Evolutionary conservation across 2,888 invertebrate species (phyloP), one percentile per base, ranked within the genome.

Genomic region (Marasmarcha lunaedactyla): DNA sequence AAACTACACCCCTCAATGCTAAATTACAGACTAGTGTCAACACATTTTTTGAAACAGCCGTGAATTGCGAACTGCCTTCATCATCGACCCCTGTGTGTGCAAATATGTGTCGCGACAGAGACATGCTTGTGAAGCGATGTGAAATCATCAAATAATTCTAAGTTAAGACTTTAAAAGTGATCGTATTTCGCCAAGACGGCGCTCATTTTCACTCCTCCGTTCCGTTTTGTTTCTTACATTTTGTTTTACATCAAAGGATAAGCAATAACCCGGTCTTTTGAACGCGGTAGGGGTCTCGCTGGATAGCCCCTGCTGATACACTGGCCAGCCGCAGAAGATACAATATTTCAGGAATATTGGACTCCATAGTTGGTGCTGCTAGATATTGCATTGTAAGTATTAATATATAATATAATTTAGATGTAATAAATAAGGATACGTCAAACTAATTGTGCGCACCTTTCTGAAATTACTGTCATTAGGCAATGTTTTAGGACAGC

Each of bases 11-110:
- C 57, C 59, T 83, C 78, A 79, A 94, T 94, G 94, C 93, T 94
- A 88, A 94, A 92, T 85, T 90, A 94, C 90, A 91, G 94, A 86
- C 88, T 94, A 68, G 94, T 94, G 54, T 93, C 94, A 73, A 94
- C 94, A 71, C 94, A 94, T 84, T 94, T 94, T 79, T 85, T 94
- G 79, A 94, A 94, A 86, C 94, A 94, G 83, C 94, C 94, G 89
- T 94, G 93, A 90, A 88, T 87, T 72, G 44, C 48, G 37, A 38
- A 37, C 37, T 47, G 41, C 38, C 42, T 52, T 52, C 7, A n/a
- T n/a, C n/a, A n/a, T 20, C 58, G 67, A 71, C 70, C 62, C 59
- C 67, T 63, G 30, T 61, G 72, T 67, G 81, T 60, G 67, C 58
- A 70, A 79, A 62, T 69, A 87, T 89, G 91, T 91, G 90, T 85